A percentile compares a stretch with the other conserved stretches of the same genome.
Evolutionary conservation across 2,797 vertebrate genomes (phyloP).

Genomic region (Acestrorhynchus altus): DNA sequence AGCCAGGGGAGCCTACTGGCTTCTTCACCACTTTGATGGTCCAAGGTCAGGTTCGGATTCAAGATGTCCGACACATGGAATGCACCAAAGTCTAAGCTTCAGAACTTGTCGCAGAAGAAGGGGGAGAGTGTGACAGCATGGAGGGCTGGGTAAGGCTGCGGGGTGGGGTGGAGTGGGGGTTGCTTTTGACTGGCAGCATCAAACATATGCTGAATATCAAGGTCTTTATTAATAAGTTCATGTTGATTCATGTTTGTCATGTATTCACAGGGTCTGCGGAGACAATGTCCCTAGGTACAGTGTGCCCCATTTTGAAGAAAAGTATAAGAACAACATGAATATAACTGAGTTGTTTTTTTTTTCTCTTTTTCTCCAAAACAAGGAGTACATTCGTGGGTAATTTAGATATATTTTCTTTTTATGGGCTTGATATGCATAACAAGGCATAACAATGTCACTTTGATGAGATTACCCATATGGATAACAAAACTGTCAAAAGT

Average conservation of each 20-base stretch:
- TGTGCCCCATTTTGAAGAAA: conserved; percentile 59
- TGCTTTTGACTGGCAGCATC: conserved; percentile 64
- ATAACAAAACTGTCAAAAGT: conserved; percentile 58
- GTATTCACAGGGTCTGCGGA: conserved; percentile 62
- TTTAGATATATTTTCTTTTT: conserved; percentile 57
- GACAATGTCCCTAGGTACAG: conserved; percentile 60
- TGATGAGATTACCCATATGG: conserved; percentile 61
- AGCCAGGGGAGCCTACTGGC: conserved; percentile 31
- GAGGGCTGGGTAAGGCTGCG: conserved; percentile 25
- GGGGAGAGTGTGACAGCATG: conserved; percentile 21
- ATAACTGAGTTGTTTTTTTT: conserved; percentile 56
- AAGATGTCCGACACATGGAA: conserved; percentile 16
- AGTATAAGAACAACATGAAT: conserved; percentile 70
- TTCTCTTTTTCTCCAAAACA: conserved; percentile 27
- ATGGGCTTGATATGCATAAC: conserved; percentile 68
- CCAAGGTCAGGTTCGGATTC: conserved; percentile 27
- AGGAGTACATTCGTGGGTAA: conserved; percentile 60
- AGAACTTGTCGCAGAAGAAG: conserved; percentile 29
- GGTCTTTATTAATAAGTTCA: conserved; percentile 67
- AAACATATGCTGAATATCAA: conserved; percentile 64
- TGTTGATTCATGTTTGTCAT: conserved; percentile 71
- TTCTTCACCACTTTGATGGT: conserved; percentile 38
- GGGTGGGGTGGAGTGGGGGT: conserved; percentile 35
- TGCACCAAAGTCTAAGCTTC: conserved; percentile 1
- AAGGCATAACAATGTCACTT: conserved; percentile 59